Conservation (phyloP, 2,888 invertebrate species). For the Athalia cordata region DNA sequence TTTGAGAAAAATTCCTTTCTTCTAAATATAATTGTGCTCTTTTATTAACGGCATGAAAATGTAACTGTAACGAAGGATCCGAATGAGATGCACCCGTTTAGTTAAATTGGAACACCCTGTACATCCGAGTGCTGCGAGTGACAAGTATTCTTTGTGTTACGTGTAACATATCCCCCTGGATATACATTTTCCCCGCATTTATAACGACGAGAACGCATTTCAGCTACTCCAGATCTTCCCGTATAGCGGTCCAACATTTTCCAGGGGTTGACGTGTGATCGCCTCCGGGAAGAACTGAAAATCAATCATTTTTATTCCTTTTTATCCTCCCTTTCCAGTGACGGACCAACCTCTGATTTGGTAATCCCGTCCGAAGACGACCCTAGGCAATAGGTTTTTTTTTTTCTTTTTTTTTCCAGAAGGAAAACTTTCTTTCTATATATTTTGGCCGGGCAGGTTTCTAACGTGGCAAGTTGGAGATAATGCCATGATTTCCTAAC, state of each 20-base stretch:
- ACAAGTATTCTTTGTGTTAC: neutral
- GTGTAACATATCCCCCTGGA: conserved; percentile 11
- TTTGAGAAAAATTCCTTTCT: too few relatives aligned
- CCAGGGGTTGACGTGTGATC: neutral
- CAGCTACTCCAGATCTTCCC: too few relatives aligned
- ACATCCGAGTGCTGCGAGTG: too few relatives aligned
- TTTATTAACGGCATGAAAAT: too few relatives aligned
- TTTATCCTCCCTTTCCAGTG: conserved; percentile 12
- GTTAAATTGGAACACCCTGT: too few relatives aligned
- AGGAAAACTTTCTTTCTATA: neutral
- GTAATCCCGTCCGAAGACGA: conserved; percentile 18
- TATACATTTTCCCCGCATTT: conserved; percentile 23
- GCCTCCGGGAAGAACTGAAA: conserved; percentile 9
- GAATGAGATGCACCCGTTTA: too few relatives aligned
- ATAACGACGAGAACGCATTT: neutral
- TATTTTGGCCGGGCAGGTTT: neutral
- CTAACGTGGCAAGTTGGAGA: neutral
- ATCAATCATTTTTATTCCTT: conserved; percentile 40
- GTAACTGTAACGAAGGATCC: too few relatives aligned
- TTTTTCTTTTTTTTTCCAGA: conserved; percentile 9
- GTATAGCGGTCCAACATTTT: too few relatives aligned
- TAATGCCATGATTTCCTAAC: neutral
- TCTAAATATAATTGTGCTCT: too few relatives aligned
- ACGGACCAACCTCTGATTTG: conserved; percentile 15
- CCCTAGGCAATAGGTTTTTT: neutral